Base-by-base conservation (phyloP, 2,888 invertebrate genomes). In the Drosophila siamana region DNA sequence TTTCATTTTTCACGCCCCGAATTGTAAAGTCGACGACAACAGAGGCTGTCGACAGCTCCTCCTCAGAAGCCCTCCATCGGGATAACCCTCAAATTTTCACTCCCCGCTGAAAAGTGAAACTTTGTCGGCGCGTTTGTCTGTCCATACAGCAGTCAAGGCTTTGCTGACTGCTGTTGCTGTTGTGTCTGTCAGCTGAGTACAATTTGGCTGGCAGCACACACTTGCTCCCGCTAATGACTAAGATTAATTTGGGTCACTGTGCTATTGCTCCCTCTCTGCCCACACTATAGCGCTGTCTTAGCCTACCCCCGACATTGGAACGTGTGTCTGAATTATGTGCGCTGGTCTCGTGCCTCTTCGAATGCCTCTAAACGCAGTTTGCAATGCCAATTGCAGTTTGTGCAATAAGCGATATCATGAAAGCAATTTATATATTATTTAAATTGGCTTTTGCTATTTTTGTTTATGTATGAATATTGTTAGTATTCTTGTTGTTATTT, bases 181-280 rank as follows among this genome's bases (percentile, higher is more conserved):
- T 63, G 41, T 56, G 68, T 61, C 69, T 71, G 63, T 64, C 75
- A 57, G 63, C 26, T 41, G 33, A 67, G 65, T 62, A 71, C 50
- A 40, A 72, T 59, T 64, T 60, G 51, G 55, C 61, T 60, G 65
- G 52, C 74, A 68, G 50, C 62, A 55, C 48, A 84, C 74, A 81
- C 82, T 79, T 85, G 81, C 75, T 66, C 22, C 64, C 72, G 87
- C 80, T 79, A 86, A 88, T 80, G 89, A 88, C 78, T 74, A 84
- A 88, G 88, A 88, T 88, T 89, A 89, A 88, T 88, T 86, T 89
- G 86, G 88, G 89, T 89, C 88, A 88, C 66, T 84, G 82, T 84
- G 86, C 56, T 75, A 62, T 13, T 24, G 60, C 19, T 30, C 43
- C 9, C 24, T 4, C 8, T 15, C 9, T 22, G 38, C 26, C 16